These are phyloP conservation scores for Rotaria macrura DNA, from an alignment of 2,888 invertebrate genomes.

Conservation along the genomic window DNA sequence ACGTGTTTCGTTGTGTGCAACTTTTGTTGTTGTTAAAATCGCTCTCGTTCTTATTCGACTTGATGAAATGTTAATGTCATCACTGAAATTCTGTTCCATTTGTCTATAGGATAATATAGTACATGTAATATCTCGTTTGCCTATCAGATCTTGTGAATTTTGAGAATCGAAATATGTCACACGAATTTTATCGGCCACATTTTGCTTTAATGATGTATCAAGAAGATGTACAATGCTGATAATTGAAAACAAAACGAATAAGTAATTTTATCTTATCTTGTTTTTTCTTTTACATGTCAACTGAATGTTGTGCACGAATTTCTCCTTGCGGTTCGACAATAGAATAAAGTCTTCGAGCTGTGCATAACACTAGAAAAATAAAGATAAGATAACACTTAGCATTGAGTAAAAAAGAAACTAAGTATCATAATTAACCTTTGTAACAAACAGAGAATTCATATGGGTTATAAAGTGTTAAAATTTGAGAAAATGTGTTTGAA, in stretches of 20 bases:
- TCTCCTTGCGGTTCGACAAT: conserved; percentile 16
- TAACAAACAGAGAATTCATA: neutral
- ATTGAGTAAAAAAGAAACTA: neutral
- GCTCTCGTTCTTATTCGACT: neutral
- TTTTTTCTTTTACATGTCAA: neutral
- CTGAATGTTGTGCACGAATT: conserved; percentile 13
- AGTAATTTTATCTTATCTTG: neutral
- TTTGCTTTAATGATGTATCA: neutral
- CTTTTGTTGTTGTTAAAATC: neutral
- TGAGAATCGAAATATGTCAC: neutral
- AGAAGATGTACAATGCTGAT: neutral
- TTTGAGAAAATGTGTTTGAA: neutral
- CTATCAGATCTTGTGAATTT: neutral
- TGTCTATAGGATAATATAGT: neutral
- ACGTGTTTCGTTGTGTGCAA: neutral
- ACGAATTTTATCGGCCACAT: neutral
- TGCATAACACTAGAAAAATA: neutral
- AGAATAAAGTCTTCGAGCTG: neutral
- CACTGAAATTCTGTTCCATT: neutral
- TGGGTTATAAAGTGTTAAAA: neutral
- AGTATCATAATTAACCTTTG: neutral
- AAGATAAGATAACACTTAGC: neutral
- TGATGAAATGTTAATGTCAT: neutral
- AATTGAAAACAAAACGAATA: neutral
- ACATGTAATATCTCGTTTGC: neutral